Evolutionary conservation across 2,113 vertebrate genomes (phyloP).

Genomic region (Kryptolebias marmoratus): DNA sequence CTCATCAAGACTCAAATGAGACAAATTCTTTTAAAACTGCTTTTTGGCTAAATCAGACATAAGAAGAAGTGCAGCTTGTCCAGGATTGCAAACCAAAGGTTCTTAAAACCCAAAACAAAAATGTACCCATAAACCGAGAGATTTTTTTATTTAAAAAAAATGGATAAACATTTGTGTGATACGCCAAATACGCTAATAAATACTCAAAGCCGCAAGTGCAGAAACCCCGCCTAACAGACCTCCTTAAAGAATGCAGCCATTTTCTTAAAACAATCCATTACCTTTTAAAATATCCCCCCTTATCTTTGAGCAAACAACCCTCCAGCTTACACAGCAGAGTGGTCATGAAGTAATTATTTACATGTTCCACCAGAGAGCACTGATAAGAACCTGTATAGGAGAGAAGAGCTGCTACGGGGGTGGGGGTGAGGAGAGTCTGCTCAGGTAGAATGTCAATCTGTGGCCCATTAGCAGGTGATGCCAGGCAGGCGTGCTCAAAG

Average conservation of each 20-base stretch:
- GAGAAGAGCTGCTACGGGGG: background rate
- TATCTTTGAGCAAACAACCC: constrained; percentile 64
- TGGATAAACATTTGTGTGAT: background rate
- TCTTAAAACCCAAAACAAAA: too few relatives aligned
- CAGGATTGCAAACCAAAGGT: background rate
- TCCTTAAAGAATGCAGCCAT: constrained; percentile 67
- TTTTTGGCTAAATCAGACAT: too few relatives aligned
- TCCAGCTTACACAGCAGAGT: constrained; percentile 43
- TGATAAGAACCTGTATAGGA: constrained; percentile 44
- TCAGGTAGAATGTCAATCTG: constrained; percentile 61
- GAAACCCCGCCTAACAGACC: constrained; percentile 31
- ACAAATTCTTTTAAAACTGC: too few relatives aligned
- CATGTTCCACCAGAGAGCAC: constrained; percentile 55
- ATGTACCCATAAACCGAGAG: too few relatives aligned
- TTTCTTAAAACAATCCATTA: constrained; percentile 69
- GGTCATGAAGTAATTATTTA: constrained; percentile 71
- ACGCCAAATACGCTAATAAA: constrained; percentile 3
- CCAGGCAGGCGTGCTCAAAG: constrained; percentile 52
- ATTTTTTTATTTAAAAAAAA: too few relatives aligned
- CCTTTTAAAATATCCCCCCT: constrained; percentile 58
- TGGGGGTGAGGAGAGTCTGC: constrained; percentile 7
- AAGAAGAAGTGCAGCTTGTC: background rate
- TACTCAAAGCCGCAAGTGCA: constrained; percentile 5
- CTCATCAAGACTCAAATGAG: background rate
- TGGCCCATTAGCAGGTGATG: constrained; percentile 65